Evolutionary conservation across 2,797 vertebrate species (phyloP), one percentile per base, ranked within the genome.

Genomic region (Fratercula arctica): DNA sequence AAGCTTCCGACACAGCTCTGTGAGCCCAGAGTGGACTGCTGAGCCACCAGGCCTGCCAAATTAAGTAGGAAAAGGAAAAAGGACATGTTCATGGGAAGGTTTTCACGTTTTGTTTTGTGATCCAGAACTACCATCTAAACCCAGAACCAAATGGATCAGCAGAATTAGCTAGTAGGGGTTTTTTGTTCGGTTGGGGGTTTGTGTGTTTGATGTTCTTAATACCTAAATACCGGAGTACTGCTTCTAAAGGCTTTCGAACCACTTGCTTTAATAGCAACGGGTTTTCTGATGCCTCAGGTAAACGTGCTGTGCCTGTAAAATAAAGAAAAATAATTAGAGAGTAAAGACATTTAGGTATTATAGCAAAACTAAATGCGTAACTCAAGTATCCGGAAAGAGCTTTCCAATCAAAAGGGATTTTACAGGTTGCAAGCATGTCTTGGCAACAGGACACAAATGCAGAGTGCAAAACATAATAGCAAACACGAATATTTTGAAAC

Each of bases 171-270:
- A 76, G 63, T 9, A 66, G 16, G 12, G 23, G 6, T 24, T 98
- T 98, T 98, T 91, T 48, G 41, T 67, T 25, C 64, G 31, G 23
- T n/a, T 69, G 24, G 17, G 16, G 4, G 5, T 1, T 31, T 87
- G 43, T 77, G 29, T 54, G 33, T 4, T 35, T 54, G 53, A 13
- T 79, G 29, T 46, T 60, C 51, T 92, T n/a, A 86, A 81, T 97
- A 99, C 99, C 99, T 90, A 99, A 98, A 97, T 99, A 99, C 94
- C 98, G 98, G 68, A 99, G 99, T 93, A 99, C 99, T 7, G 99
- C 99, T 97, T 99, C 99, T 97, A 99, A 98, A 90, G 99, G 99
- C 97, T 99, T 99, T 94, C 99, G 98, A 50, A 98, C 98, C n/a
- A 98, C 98, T 91, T 99, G 98, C 98, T 99, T 99, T 96, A 99